A percentile compares a stretch with the other conserved stretches of the same genome.
Evolutionary conservation across 2,113 vertebrate genomes (phyloP).

Genomic region (Oenanthe melanoleuca): DNA sequence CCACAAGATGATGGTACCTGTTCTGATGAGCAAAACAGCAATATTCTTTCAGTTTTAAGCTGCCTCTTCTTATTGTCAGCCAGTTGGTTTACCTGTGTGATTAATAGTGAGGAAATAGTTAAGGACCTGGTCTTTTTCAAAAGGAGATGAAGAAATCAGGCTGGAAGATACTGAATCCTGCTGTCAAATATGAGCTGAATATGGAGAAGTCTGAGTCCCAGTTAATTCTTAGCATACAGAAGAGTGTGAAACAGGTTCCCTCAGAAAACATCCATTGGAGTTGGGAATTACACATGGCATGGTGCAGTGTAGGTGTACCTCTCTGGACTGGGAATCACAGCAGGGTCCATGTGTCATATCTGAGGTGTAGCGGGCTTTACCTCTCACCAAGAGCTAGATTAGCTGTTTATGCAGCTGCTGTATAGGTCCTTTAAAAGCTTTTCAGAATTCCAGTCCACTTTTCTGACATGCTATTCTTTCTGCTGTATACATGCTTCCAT

Average conservation of each 20-base stretch:
- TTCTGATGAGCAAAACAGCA: not conserved
- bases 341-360: not conserved
- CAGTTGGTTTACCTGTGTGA: not conserved
- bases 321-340: fast-evolving
- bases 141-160: not conserved
- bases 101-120: not conserved
- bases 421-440: not conserved
- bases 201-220: not conserved
- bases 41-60: not conserved
- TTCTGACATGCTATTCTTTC: not conserved
- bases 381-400: not conserved
- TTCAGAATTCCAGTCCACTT: not conserved
- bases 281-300: not conserved
- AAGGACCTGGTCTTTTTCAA: not conserved
- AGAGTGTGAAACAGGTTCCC: fast-evolving
- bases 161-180: not conserved
- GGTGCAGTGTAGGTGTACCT: not conserved
- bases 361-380: not conserved
- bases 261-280: not conserved
- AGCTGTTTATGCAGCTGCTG: not conserved
- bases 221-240: not conserved
- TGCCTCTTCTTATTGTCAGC: not conserved
- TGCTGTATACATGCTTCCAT: not conserved
- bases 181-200: not conserved
- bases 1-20: not conserved